Percentiles rank a stretch among this genome's conserved stretches.
Conservation (phyloP, 2,113 vertebrate species). For the Salvelinus fontinalis region DNA sequence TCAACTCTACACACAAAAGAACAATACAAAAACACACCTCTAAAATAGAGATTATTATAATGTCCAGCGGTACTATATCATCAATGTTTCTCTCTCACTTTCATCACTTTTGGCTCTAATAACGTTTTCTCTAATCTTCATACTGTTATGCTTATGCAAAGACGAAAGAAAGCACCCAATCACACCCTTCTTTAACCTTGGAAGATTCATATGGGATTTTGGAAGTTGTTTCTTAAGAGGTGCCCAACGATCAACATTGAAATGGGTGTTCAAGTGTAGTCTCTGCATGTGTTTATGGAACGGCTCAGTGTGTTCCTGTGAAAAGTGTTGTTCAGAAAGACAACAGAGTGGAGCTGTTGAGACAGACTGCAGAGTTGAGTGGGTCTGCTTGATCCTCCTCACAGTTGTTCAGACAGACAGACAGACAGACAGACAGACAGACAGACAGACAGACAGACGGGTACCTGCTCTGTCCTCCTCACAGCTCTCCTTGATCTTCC, state of each 20-base stretch:
- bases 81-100: not conserved
- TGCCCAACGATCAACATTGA: constrained; percentile 7
- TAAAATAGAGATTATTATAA: constrained; percentile 6
- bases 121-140: constrained; percentile 17
- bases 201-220: constrained; percentile 19
- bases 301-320: not conserved
- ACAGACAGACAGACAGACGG: not conserved
- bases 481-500: constrained; percentile 91
- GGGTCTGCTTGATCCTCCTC: constrained; percentile 79
- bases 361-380: no score
- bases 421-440: not conserved
- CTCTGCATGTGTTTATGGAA: constrained; percentile 2
- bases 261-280: not conserved
- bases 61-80: not conserved
- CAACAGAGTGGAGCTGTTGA: no score
- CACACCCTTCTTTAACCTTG: constrained; percentile 18
- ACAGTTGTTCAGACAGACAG: constrained; percentile 48
- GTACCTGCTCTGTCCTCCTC: constrained; percentile 81
- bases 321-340: no score
- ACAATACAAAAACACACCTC: not conserved
- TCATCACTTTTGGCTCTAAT: not conserved
- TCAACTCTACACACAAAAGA: not conserved
- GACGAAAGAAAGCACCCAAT: constrained; percentile 9
- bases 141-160: constrained; percentile 11
- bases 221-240: not conserved